phyloP scores from a whole-genome alignment of 2,113 vertebrate genomes.

The Trogon melanurus region DNA sequence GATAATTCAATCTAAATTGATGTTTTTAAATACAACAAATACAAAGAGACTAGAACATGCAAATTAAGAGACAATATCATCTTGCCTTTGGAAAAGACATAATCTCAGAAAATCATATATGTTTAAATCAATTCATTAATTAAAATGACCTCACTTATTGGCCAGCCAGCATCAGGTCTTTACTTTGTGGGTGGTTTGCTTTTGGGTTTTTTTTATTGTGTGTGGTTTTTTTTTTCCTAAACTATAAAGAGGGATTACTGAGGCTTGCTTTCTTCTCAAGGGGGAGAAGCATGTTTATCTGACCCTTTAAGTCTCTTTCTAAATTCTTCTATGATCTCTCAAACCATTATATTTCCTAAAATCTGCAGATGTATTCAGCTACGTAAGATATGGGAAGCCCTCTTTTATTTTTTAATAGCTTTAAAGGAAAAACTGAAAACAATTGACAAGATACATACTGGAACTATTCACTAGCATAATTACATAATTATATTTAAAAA shows the following conservation, averaged over 20 bases:
- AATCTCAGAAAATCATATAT: background rate
- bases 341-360: background rate
- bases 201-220: no score
- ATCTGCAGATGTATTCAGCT: background rate
- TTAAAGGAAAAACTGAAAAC: background rate
- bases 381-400: background rate
- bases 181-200: background rate
- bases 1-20: background rate
- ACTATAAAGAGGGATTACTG: background rate
- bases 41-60: fast-evolving
- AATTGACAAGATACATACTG: background rate
- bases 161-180: background rate
- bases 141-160: background rate
- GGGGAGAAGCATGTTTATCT: background rate
- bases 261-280: background rate
- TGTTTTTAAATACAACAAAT: background rate
- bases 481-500: background rate
- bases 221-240: fast-evolving
- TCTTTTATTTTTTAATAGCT: background rate
- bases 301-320: background rate
- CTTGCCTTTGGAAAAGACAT: background rate
- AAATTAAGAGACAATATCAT: background rate
- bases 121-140: background rate
- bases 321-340: background rate
- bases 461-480: background rate